phyloP scores from a whole-genome alignment of 1,140 invertebrate species.

The Pachypeltis micranthus region DNA sequence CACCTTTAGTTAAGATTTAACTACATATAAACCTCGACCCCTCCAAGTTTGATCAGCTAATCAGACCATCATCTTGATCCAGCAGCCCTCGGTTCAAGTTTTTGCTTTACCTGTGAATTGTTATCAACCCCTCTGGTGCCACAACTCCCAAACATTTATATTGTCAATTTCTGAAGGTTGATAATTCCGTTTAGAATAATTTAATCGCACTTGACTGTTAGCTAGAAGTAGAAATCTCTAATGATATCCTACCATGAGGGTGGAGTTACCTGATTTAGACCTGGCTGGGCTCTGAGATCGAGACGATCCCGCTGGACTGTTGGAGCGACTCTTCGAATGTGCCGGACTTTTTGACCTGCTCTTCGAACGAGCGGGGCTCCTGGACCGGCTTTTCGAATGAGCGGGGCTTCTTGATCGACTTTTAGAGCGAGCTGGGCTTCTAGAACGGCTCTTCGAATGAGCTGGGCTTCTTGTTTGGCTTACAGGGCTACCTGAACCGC shows the following conservation, averaged over 20 bases:
- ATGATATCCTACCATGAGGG: too few relatives aligned
- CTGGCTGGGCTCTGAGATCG: conserved; percentile 2
- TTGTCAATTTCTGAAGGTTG: not conserved
- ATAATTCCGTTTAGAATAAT: too few relatives aligned
- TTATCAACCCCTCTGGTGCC: too few relatives aligned
- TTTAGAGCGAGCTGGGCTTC: not conserved
- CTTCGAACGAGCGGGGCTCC: not conserved
- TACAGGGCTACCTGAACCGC: not conserved
- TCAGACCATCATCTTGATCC: too few relatives aligned
- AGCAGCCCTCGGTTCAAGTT: too few relatives aligned
- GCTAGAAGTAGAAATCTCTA: too few relatives aligned
- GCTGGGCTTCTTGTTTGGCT: not conserved
- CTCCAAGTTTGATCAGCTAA: too few relatives aligned
- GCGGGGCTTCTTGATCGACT: not conserved
- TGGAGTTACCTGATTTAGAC: conserved; percentile 6
- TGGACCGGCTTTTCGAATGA: not conserved
- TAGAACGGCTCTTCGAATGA: not conserved
- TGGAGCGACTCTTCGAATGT: not conserved
- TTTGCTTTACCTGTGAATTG: too few relatives aligned
- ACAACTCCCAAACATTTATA: too few relatives aligned
- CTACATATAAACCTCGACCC: too few relatives aligned
- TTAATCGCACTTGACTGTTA: too few relatives aligned
- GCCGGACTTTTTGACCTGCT: not conserved
- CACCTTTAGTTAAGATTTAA: too few relatives aligned
- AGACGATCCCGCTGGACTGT: not conserved